Evolutionary conservation across 2,113 vertebrate species (phyloP).

Genomic region (Forbesichthys agassizii): DNA sequence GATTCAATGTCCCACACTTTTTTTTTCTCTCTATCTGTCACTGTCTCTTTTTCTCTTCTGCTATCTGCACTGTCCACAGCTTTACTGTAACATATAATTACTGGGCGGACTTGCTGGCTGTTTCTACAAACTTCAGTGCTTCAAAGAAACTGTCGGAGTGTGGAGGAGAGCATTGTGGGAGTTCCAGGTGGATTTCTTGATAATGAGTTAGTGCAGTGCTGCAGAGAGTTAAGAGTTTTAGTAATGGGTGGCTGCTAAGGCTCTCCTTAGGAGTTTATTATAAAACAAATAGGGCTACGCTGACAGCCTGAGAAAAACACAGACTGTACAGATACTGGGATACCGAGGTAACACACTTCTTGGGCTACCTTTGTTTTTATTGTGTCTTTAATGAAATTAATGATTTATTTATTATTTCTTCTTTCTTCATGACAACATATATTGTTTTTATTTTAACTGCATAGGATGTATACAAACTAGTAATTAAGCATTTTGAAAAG

Average conservation of each 20-base stretch:
- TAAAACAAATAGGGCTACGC: conserved; percentile 74
- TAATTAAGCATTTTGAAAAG: no score
- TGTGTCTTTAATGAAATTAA: conserved; percentile 27
- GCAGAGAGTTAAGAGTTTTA: conserved; percentile 70
- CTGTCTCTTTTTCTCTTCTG: conserved; percentile 44
- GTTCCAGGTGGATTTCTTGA: conserved; percentile 81
- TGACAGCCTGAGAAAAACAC: conserved; percentile 68
- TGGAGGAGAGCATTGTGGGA: conserved; percentile 77
- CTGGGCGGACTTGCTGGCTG: conserved; percentile 69
- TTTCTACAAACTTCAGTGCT: conserved; percentile 70
- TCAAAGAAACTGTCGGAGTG: conserved; percentile 76
- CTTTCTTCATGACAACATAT: conserved; percentile 39
- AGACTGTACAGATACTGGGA: conserved; percentile 45
- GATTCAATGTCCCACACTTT: neutral
- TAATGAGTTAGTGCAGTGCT: conserved; percentile 75
- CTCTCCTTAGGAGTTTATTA: conserved; percentile 74
- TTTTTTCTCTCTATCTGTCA: conserved; percentile 22
- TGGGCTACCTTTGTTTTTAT: conserved; percentile 43
- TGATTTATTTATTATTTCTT: conserved; percentile 41
- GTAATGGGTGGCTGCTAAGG: conserved; percentile 76
- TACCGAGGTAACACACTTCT: conserved; percentile 26
- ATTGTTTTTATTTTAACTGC: conserved; percentile 13
- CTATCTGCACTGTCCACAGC: conserved; percentile 32
- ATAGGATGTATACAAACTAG: conserved; percentile 17
- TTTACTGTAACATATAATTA: conserved; percentile 78